These are phyloP conservation scores for Cyphomyrmex costatus DNA, from an alignment of 1,140 invertebrate genomes.

Conservation along the genomic window DNA sequence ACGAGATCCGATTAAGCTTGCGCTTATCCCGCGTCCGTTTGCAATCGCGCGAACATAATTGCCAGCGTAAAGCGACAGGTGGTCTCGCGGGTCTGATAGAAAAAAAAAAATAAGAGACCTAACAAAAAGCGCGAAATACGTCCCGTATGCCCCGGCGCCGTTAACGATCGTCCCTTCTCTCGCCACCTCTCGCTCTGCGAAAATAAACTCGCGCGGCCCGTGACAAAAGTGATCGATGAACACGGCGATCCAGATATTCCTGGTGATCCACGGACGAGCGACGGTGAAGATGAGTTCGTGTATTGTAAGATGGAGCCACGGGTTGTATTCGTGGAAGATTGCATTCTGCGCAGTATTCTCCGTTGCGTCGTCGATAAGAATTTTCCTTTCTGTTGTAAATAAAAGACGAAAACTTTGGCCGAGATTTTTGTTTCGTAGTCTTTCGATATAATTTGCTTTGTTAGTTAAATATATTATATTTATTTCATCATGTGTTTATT, in stretches of 20 bases:
- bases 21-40: conserved; percentile 34
- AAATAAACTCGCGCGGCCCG: conserved; percentile 58
- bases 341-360: background rate
- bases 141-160: conserved; percentile 21
- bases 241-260: conserved; percentile 54
- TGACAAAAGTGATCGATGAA: conserved; percentile 63
- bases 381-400: background rate
- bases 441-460: background rate
- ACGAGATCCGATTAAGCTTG: conserved; percentile 54
- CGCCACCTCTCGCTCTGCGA: conserved; percentile 42
- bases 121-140: conserved; percentile 26
- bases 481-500: background rate
- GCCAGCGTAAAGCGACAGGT: conserved; percentile 54
- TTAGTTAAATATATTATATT: background rate
- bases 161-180: conserved; percentile 54
- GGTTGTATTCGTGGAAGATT: conserved; percentile 11
- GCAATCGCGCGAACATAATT: conserved; percentile 42
- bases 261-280: conserved; percentile 36
- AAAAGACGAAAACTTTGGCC: background rate
- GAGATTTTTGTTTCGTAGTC: background rate
- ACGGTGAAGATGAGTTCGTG: conserved; percentile 1
- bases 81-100: conserved; percentile 34
- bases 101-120: conserved; percentile 15
- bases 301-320: conserved; percentile 50
- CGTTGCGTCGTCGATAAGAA: background rate